Percentiles rank a stretch among this genome's conserved stretches.
These are phyloP conservation scores for Ferdinandea cuprea DNA, from an alignment of 2,888 invertebrate species.

Conservation along the genomic window DNA sequence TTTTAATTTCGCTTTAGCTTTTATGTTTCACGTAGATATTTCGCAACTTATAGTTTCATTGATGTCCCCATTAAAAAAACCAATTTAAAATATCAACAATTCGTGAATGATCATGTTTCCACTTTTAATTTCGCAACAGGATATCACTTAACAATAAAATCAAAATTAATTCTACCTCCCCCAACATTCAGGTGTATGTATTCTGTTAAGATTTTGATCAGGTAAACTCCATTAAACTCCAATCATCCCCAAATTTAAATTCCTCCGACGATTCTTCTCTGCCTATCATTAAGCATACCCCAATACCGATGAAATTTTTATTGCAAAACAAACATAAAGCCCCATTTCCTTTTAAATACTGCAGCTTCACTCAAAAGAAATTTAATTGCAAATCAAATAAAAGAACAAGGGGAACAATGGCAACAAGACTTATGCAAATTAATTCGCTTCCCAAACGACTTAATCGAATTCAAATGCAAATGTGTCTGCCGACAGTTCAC, in stretches of 20 bases:
- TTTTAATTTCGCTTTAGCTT: too few relatives aligned
- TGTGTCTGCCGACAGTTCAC: constrained; percentile 49
- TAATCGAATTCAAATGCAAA: constrained; percentile 75
- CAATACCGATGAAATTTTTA: constrained; percentile 37
- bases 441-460: constrained; percentile 66
- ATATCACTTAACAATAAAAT: background rate
- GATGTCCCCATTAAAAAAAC: too few relatives aligned
- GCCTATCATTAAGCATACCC: background rate
- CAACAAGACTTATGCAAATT: constrained; percentile 71
- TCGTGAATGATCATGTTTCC: too few relatives aligned
- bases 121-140: background rate
- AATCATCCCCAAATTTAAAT: constrained; percentile 20
- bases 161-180: background rate
- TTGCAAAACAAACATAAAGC: constrained; percentile 53
- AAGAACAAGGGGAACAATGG: constrained; percentile 52
- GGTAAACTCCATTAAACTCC: constrained; percentile 45
- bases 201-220: constrained; percentile 28
- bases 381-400: constrained; percentile 74
- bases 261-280: background rate
- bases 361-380: constrained; percentile 40
- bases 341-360: constrained; percentile 46
- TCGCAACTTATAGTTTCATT: too few relatives aligned
- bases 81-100: too few relatives aligned
- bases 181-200: background rate
- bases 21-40: too few relatives aligned